phyloP scores from a whole-genome alignment of 2,797 vertebrate genomes.

The Thalassophryne amazonica region DNA sequence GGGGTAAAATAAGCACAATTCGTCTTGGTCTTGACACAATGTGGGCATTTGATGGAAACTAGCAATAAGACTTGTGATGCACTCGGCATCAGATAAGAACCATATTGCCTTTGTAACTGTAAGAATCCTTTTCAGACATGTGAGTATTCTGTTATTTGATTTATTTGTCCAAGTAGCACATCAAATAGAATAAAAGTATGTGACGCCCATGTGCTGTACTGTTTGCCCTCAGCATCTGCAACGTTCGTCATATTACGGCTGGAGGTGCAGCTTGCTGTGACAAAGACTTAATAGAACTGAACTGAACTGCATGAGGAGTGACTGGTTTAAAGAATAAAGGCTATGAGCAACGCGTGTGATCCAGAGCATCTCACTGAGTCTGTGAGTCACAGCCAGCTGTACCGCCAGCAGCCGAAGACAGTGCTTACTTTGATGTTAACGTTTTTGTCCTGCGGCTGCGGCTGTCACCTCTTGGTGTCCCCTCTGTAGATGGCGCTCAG shows the following conservation, averaged over 20 bases:
- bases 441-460: slow-evolving; percentile 64
- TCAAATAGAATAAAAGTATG: neutral
- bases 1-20: too few relatives aligned
- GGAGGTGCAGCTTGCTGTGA: slow-evolving; percentile 49
- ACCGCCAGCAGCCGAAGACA: slow-evolving; percentile 59
- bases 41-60: too few relatives aligned
- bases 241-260: slow-evolving; percentile 13
- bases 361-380: slow-evolving; percentile 41
- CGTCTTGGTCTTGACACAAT: too few relatives aligned
- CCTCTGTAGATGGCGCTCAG: slow-evolving; percentile 47
- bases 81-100: too few relatives aligned
- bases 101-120: too few relatives aligned
- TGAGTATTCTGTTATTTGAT: too few relatives aligned
- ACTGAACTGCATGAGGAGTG: slow-evolving; percentile 27
- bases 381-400: slow-evolving; percentile 64
- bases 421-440: slow-evolving; percentile 72
- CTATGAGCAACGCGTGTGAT: slow-evolving; percentile 46
- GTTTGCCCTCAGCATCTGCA: slow-evolving; percentile 11
- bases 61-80: too few relatives aligned
- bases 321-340: slow-evolving; percentile 43
- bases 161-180: neutral
- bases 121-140: too few relatives aligned
- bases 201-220: neutral
- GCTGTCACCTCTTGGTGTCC: slow-evolving; percentile 67
- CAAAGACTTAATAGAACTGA: slow-evolving; percentile 55